Base-by-base conservation (phyloP, 2,888 invertebrate genomes). In the Mongoloraphidia duomilia region DNA sequence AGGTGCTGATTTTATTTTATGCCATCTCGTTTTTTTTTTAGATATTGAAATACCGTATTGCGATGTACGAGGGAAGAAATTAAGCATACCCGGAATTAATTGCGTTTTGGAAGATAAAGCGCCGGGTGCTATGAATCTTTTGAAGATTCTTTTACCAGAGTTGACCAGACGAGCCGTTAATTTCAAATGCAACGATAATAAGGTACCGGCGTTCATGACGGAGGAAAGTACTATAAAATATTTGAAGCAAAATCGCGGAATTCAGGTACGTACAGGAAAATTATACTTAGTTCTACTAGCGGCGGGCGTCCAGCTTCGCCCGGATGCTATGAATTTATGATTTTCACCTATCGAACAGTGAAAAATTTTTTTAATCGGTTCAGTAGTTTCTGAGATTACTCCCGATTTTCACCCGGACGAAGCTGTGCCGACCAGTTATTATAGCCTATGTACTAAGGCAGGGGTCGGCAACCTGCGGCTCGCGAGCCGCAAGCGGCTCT, bases 41-140 rank as follows among this genome's bases (percentile, higher is more conserved):
- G 69, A 65, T 57, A 65, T 69, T 71, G 69, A 69, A 54, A 71
- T 75, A 63, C 79, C 77, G 33, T 64, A 74, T 54, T 82, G 81
- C 64, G 34, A 38, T 9, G 13, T 26, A 4, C 11, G 12, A 50
- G 73, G 70, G 5, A 71, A 73, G 51, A 71, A 72, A 26, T 26
- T 48, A 8, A 14, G 11, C 10, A 11, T 11, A 55, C 72, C 75
- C 11, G 76, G 76, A 8, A 71, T 76, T 36, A 79, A 80, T 62
- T 87, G 86, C 63, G 73, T 86, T 44, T 70, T 75, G 46, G 72
- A 76, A 59, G 75, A 76, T 50, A 74, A 78, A 55, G 70, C 82
- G 8, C 71, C 71, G 48, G 73, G 74, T 45, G 81, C 84, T 11
- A 72, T 83, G 57, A 69, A 76, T 58, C 63, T 86, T 41, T 64